phyloP scores from a whole-genome alignment of 2,888 invertebrate species.

The Tachystola acroxantha region DNA sequence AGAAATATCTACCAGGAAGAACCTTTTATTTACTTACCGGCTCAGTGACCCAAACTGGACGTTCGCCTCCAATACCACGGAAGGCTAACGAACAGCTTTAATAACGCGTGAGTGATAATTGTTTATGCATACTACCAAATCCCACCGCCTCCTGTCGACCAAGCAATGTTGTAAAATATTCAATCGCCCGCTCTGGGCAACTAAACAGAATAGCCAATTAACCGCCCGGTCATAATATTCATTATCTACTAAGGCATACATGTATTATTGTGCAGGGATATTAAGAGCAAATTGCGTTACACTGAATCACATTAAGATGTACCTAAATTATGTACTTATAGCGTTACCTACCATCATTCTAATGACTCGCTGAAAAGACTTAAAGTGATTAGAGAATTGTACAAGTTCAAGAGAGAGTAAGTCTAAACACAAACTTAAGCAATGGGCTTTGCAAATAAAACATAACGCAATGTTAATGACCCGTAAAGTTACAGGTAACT shows the following conservation, averaged over 20 bases:
- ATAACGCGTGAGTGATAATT: constrained; percentile 41
- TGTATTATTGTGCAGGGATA: constrained; percentile 8
- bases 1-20: too few species aligned
- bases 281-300: constrained; percentile 10
- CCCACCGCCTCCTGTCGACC: constrained; percentile 30
- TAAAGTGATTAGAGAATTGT: too few species aligned
- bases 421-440: constrained; percentile 20
- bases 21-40: too few species aligned
- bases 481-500: constrained; percentile 52
- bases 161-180: constrained; percentile 53
- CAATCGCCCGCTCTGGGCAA: constrained; percentile 41
- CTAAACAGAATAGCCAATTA: constrained; percentile 62
- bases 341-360: too few species aligned
- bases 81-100: constrained; percentile 10
- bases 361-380: neutral
- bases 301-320: neutral
- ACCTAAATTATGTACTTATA: too few species aligned
- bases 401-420: constrained; percentile 1
- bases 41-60: too few species aligned
- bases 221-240: constrained; percentile 23
- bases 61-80: constrained; percentile 16
- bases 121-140: constrained; percentile 48
- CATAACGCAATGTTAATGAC: constrained; percentile 59
- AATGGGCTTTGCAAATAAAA: constrained; percentile 42
- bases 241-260: constrained; percentile 11